phyloP scores from a whole-genome alignment of 2,888 invertebrate species.

The Odontothrips loti region DNA sequence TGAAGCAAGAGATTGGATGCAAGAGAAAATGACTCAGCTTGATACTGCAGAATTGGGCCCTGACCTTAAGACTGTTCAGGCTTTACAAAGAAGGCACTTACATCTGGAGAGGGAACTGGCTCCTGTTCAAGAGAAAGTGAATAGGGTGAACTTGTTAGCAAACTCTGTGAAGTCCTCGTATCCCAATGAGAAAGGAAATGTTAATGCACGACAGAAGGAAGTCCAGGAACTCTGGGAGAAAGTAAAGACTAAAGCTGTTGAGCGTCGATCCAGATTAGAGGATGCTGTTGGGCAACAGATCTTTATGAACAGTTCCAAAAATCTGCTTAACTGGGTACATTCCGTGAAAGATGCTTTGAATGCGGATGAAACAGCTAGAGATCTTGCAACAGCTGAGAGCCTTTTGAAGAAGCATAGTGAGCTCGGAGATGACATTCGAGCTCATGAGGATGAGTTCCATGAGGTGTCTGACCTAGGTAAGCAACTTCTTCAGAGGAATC shows the following conservation, averaged over 20 bases:
- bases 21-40: constrained; percentile 88
- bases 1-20: constrained; percentile 96
- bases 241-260: constrained; percentile 75
- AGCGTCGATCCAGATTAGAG: constrained; percentile 78
- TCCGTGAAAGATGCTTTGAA: constrained; percentile 74
- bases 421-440: constrained; percentile 81
- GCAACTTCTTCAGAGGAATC: constrained; percentile 69
- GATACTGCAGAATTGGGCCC: constrained; percentile 72
- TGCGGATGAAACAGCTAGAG: constrained; percentile 73
- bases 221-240: constrained; percentile 84
- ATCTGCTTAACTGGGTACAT: constrained; percentile 72
- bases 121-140: constrained; percentile 90
- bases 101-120: constrained; percentile 91
- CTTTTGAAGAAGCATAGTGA: constrained; percentile 87
- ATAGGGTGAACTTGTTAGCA: constrained; percentile 79
- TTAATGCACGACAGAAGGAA: constrained; percentile 76
- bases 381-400: constrained; percentile 89
- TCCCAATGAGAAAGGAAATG: constrained; percentile 83
- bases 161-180: constrained; percentile 87
- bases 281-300: constrained; percentile 94
- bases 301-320: constrained; percentile 79
- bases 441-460: constrained; percentile 83
- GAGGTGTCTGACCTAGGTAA: constrained; percentile 77
- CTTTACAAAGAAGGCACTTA: constrained; percentile 85
- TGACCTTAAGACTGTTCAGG: constrained; percentile 86